Evolutionary conservation across 1,140 invertebrate genomes (phyloP).

Genomic region (Mylabris phalerata): DNA sequence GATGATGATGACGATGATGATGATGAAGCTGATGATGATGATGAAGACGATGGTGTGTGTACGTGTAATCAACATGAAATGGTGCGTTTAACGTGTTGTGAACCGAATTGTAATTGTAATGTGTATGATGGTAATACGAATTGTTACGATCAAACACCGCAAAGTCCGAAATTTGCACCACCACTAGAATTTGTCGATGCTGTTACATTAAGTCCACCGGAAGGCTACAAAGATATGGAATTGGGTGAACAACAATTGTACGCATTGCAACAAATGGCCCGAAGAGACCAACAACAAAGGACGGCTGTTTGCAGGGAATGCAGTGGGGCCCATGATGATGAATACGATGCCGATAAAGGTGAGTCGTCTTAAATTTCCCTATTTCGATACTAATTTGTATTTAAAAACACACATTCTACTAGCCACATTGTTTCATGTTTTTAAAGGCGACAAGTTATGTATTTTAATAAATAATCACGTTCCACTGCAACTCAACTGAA

Average conservation of each 20-base stretch:
- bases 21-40: constrained; percentile 70
- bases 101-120: constrained; percentile 50
- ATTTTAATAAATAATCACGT: too few relatives aligned
- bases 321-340: constrained; percentile 34
- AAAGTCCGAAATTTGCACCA: constrained; percentile 52
- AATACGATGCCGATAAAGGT: constrained; percentile 26
- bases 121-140: constrained; percentile 35
- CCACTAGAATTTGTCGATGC: constrained; percentile 60
- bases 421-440: too few relatives aligned
- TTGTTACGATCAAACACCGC: constrained; percentile 33
- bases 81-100: constrained; percentile 56
- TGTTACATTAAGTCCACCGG: constrained; percentile 76
- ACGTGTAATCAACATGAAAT: constrained; percentile 67
- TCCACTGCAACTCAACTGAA: too few relatives aligned
- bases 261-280: constrained; percentile 47
- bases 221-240: constrained; percentile 74
- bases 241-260: constrained; percentile 45
- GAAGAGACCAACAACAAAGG: constrained; percentile 43
- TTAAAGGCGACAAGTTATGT: too few relatives aligned
- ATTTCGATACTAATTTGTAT: not conserved
- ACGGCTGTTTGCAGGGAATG: constrained; percentile 39
- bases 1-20: constrained; percentile 69
- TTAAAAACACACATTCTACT: not conserved
- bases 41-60: constrained; percentile 55
- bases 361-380: not conserved